Evolutionary conservation across 2,797 vertebrate genomes (phyloP).

Genomic region (Crenuchus spilurus): DNA sequence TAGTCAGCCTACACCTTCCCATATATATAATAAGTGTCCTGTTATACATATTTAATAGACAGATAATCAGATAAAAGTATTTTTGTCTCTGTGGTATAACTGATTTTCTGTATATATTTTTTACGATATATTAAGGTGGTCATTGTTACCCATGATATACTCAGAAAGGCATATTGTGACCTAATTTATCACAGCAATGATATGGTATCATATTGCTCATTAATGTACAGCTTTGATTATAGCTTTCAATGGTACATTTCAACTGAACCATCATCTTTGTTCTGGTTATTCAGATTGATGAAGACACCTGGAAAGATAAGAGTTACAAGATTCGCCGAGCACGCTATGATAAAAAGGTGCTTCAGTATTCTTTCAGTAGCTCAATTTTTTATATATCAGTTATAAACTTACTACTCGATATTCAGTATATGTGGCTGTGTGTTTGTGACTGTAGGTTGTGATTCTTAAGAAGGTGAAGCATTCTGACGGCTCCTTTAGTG

Average conservation of each 20-base stretch:
- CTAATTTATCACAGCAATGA: too few species aligned
- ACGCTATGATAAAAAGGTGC: conserved; percentile 93
- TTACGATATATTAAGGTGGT: too few species aligned
- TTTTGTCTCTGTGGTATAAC: too few species aligned
- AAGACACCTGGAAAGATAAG: conserved; percentile 82
- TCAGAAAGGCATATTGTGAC: too few species aligned
- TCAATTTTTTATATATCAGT: background rate
- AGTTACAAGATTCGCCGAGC: conserved; percentile 80
- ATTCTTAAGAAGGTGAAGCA: conserved; percentile 91
- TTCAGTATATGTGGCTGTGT: background rate
- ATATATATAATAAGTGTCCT: too few species aligned
- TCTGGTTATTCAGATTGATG: conserved; percentile 83
- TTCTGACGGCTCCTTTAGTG: conserved; percentile 87
- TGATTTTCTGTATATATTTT: too few species aligned
- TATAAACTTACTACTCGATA: background rate
- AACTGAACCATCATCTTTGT: background rate
- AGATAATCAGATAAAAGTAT: too few species aligned
- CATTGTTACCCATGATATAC: too few species aligned
- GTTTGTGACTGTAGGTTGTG: conserved; percentile 78
- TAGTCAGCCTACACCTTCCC: too few species aligned
- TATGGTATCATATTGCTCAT: too few species aligned
- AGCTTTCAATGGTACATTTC: background rate
- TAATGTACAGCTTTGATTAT: too few species aligned
- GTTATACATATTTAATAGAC: too few species aligned
- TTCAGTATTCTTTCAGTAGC: background rate